Conservation (phyloP, 2,113 vertebrate species). For the Nerophis ophidion region DNA sequence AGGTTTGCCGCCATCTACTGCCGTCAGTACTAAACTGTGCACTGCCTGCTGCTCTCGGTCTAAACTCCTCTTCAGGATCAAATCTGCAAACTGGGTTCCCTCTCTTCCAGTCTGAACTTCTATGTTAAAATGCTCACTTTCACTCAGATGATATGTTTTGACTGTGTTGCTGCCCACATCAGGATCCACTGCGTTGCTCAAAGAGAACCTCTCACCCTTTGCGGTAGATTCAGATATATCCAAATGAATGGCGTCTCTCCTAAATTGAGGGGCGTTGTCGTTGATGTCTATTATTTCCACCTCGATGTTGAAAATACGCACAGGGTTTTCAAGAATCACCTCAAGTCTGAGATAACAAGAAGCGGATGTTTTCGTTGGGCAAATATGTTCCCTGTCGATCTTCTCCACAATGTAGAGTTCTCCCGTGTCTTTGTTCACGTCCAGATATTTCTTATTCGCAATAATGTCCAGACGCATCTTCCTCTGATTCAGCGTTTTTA, state of each 20-base stretch:
- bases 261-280: conserved; percentile 62
- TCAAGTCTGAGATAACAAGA: conserved; percentile 68
- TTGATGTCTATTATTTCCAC: conserved; percentile 62
- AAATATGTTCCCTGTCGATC: conserved; percentile 71
- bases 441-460: conserved; percentile 7
- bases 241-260: conserved; percentile 64
- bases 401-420: conserved; percentile 68
- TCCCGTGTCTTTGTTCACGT: conserved; percentile 65
- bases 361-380: conserved; percentile 7
- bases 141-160: no score
- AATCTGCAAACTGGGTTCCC: no score
- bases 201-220: conserved; percentile 8
- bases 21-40: no score
- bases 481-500: conserved; percentile 48
- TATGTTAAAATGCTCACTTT: no score
- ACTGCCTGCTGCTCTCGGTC: no score
- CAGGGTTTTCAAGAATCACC: conserved; percentile 61
- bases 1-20: no score
- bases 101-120: no score
- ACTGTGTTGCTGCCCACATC: no score
- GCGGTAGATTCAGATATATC: conserved; percentile 55
- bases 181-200: no score
- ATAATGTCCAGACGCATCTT: conserved; percentile 53
- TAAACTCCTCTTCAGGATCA: no score
- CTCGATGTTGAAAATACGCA: conserved; percentile 70